phyloP scores from a whole-genome alignment of 2,888 invertebrate species.

The Amitus sp. region DNA sequence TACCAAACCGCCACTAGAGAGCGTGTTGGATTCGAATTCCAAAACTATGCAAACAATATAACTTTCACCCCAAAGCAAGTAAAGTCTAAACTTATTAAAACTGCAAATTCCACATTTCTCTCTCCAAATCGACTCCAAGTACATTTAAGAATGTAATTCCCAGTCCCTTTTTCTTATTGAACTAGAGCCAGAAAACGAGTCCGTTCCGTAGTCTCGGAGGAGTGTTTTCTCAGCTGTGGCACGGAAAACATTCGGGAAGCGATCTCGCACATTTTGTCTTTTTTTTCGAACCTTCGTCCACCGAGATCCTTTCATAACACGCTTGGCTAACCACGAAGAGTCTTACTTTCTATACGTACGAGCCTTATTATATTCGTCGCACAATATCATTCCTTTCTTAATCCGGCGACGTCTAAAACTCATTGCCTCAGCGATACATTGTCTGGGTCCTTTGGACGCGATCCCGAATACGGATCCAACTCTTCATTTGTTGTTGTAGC shows the following conservation, averaged over 20 bases:
- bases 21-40: no score
- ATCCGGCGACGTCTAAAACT: conserved; percentile 27
- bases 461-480: conserved; percentile 26
- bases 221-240: conserved; percentile 64
- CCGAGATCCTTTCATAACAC: conserved; percentile 59
- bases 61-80: no score
- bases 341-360: conserved; percentile 46
- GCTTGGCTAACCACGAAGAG: conserved; percentile 64
- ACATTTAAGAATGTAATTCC: no score
- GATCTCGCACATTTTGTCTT: conserved; percentile 31
- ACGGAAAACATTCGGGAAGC: conserved; percentile 51
- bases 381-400: conserved; percentile 59
- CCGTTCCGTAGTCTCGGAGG: conserved; percentile 37
- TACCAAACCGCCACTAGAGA: no score
- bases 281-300: conserved; percentile 27
- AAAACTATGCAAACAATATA: no score
- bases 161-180: no score
- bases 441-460: conserved; percentile 23
- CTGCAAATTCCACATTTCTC: no score
- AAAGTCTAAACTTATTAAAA: no score
- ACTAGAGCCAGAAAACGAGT: no score
- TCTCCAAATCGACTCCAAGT: no score
- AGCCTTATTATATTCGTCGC: conserved; percentile 63
- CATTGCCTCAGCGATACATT: conserved; percentile 34
- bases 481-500: conserved; percentile 64